A percentile compares a stretch with the other conserved stretches of the same genome.
Conservation (phyloP, 53 echinoderm and acorn worm genomes). For the Hippasteria phrygiana region DNA sequence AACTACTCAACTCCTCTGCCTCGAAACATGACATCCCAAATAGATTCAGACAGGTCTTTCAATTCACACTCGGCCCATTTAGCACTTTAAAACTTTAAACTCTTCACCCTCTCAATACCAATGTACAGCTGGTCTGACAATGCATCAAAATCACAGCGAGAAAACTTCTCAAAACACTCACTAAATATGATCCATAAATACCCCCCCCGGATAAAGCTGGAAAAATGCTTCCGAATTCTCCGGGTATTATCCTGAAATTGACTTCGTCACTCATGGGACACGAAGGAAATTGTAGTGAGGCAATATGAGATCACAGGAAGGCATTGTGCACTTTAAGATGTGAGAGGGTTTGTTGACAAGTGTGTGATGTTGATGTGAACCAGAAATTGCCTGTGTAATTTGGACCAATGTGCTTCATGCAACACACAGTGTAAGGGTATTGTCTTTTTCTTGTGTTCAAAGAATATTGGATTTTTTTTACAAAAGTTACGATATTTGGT, state of each 20-base stretch:
- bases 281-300: not conserved
- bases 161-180: too few species aligned
- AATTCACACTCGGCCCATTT: not conserved
- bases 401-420: too few species aligned
- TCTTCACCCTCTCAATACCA: not conserved
- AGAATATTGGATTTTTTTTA: too few species aligned
- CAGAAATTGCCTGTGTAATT: too few species aligned
- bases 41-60: too few species aligned
- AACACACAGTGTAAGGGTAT: too few species aligned
- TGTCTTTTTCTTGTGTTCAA: too few species aligned
- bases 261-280: constrained; percentile 10
- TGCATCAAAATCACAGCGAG: not conserved
- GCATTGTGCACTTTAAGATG: not conserved
- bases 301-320: constrained; percentile 37
- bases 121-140: not conserved
- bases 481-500: too few species aligned
- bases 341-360: not conserved
- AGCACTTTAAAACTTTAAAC: not conserved
- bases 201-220: constrained; percentile 41
- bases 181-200: constrained; percentile 35
- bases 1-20: too few species aligned
- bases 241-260: not conserved
- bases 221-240: constrained; percentile 48
- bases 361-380: not conserved
- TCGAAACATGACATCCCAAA: too few species aligned